Percentiles rank a stretch among this genome's conserved stretches.
Evolutionary conservation across 2,888 invertebrate genomes (phyloP).

Genomic region (Drosophila meridionalis): DNA sequence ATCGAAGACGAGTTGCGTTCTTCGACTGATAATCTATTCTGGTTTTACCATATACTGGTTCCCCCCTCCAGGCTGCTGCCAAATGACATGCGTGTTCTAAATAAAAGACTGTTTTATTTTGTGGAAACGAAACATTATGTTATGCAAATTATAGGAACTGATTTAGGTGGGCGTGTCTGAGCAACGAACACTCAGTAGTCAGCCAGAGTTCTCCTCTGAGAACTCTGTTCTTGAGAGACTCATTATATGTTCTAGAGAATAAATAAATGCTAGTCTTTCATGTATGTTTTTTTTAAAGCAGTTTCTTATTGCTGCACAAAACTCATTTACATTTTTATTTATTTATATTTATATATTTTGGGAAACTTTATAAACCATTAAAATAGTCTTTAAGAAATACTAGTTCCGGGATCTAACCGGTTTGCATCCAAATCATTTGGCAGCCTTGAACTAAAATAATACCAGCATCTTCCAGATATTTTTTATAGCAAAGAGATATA

Average conservation of each 20-base stretch:
- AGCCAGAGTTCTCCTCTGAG: background rate
- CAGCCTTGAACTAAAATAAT: background rate
- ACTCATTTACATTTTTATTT: background rate
- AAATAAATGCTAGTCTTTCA: background rate
- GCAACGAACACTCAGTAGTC: background rate
- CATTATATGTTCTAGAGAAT: background rate
- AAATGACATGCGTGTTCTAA: background rate
- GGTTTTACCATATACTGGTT: slow-evolving; percentile 29
- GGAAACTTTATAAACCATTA: background rate
- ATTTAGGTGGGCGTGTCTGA: background rate
- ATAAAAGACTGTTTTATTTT: slow-evolving; percentile 17
- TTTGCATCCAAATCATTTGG: background rate
- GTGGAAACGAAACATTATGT: background rate
- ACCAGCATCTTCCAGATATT: background rate
- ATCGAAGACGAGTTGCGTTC: background rate
- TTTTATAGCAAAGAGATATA: background rate
- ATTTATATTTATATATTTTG: background rate
- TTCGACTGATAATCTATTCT: slow-evolving; percentile 14
- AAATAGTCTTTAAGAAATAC: background rate
- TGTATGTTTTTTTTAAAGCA: background rate
- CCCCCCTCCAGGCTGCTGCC: background rate
- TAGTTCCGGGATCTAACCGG: background rate
- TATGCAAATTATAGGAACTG: background rate
- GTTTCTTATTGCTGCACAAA: background rate
- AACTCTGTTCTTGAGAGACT: background rate